Base-by-base conservation (phyloP, 2,113 vertebrate species). In the Epinephelus moara region DNA sequence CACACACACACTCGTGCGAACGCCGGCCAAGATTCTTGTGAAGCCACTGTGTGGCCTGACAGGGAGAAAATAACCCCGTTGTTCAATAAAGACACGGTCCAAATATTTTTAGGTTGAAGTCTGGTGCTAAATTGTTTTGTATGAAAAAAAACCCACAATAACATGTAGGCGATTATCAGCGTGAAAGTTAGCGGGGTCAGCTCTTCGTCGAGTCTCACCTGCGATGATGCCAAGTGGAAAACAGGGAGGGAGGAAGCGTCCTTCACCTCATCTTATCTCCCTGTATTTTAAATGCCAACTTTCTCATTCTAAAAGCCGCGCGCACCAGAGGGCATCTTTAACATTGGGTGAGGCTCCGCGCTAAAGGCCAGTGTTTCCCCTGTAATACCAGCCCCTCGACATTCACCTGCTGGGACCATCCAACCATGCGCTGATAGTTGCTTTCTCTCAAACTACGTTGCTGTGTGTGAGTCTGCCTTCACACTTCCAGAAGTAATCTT, bases 391-490 rank as follows among this genome's bases (percentile, higher is more conserved):
- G 77, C 62, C 75, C 53, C 80, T 30, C 40, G 6, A 68, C 85
- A 60, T 70, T 50, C 85, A 75, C 92, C 89, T 75, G 88, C 93
- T 82, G 88, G 67, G 87, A 60, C 77, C 75, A 81, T 80, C 82
- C 84, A 42, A 30, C 80, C 88, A 27, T 66, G 71, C 4, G 27
- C 59, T 87, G 3, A 75, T 50, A 15, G 68, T 30, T 63, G 42
- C 71, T 84, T 60, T 73, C 74, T 62, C 61, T 49, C 70, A 67
- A 19, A 17, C 66, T 56, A 21, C 37, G 13, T 30, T 25, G 59
- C 59, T 33, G 45, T 10, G 45, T 10, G 45, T 10, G 37, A 5
- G 33, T 69, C 27, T 52, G n/a, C 40, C 55, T 45, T 80, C 77
- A 81, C 27, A 50, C 50, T 42, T 73, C 61, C 70, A 75, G 60